Conservation (phyloP, 2,113 vertebrate genomes). For the Amazona guildingii region DNA sequence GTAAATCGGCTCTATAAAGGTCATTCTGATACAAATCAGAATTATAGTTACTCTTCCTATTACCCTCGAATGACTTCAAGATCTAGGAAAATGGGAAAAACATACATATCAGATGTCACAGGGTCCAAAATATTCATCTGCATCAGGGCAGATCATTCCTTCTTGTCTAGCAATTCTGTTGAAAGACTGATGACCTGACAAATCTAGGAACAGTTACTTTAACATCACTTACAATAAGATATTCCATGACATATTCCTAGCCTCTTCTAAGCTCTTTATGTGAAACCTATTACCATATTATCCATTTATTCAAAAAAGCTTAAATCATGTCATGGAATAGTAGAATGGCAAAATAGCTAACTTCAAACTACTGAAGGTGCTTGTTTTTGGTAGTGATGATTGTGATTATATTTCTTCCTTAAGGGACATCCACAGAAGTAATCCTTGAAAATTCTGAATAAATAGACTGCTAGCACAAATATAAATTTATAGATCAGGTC, state of each 20-base stretch:
- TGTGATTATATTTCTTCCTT: not conserved
- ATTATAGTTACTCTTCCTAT: conserved; percentile 62
- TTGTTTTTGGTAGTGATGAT: not conserved
- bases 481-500: not conserved
- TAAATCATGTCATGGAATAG: not conserved
- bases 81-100: conserved; percentile 48
- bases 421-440: not conserved
- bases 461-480: not conserved
- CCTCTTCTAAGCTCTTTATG: not conserved
- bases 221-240: not conserved
- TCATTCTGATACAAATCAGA: conserved; percentile 67
- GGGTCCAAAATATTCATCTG: conserved; percentile 3
- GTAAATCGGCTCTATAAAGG: conserved; percentile 66
- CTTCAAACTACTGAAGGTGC: not conserved
- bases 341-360: not conserved
- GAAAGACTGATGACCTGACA: conserved; percentile 1
- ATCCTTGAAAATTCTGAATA: not conserved
- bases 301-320: not conserved
- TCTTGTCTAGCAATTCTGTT: not conserved
- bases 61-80: conserved; percentile 48
- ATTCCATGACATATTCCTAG: not conserved
- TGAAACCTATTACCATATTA: not conserved
- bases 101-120: conserved; percentile 20
- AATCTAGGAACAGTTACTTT: not conserved
- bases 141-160: not conserved